A percentile compares a stretch with the other conserved stretches of the same genome.
These are phyloP conservation scores for Grapholita molesta DNA, from an alignment of 1,140 invertebrate species.

Conservation along the genomic window DNA sequence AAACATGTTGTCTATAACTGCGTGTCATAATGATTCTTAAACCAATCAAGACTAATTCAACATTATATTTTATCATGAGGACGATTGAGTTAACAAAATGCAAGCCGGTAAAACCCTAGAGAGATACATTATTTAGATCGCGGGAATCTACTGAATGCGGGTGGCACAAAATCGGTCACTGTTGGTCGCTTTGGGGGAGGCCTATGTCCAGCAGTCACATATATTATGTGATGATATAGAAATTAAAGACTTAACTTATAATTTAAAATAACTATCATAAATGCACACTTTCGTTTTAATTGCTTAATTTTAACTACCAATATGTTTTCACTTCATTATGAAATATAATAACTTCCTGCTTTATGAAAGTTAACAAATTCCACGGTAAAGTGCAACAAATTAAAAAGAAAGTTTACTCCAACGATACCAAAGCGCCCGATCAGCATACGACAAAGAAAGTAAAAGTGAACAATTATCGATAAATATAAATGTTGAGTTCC, in stretches of 20 bases:
- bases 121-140: too few relatives aligned
- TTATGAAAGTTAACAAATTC: background rate
- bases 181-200: too few relatives aligned
- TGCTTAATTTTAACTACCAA: background rate
- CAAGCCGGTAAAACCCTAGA: too few relatives aligned
- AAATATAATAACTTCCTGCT: background rate
- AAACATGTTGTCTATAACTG: background rate
- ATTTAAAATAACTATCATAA: background rate
- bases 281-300: background rate
- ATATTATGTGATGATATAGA: too few relatives aligned
- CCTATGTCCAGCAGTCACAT: too few relatives aligned
- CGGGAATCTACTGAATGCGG: too few relatives aligned
- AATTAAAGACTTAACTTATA: background rate
- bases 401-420: background rate
- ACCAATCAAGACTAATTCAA: too few relatives aligned
- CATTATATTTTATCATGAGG: too few relatives aligned
- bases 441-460: constrained; percentile 1
- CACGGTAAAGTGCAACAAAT: background rate
- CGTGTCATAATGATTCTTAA: too few relatives aligned
- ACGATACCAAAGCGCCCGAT: background rate
- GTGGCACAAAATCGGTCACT: too few relatives aligned
- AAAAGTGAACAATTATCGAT: constrained; percentile 3
- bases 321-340: background rate
- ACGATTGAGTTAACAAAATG: too few relatives aligned
- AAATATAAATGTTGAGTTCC: constrained; percentile 1